Evolutionary conservation across 2,888 invertebrate genomes (phyloP).

Genomic region (Julus scandinavius): DNA sequence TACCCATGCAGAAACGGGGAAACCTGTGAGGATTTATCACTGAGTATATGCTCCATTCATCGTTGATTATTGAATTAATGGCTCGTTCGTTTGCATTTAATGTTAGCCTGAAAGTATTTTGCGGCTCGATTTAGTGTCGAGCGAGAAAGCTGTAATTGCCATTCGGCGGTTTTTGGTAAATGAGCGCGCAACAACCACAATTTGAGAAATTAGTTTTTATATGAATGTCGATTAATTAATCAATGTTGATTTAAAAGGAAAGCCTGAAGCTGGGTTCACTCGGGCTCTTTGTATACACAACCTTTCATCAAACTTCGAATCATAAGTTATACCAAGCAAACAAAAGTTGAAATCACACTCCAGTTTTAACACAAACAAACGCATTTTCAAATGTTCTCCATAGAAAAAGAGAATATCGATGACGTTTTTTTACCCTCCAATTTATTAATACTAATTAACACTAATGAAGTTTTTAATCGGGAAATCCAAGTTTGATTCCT

Average conservation of each 20-base stretch:
- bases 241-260: slow-evolving; percentile 36
- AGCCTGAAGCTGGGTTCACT: background rate
- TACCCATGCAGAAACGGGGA: background rate
- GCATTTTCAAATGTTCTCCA: too few relatives aligned
- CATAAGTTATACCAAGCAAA: background rate
- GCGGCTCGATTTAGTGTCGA: slow-evolving; percentile 45
- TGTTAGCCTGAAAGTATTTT: slow-evolving; percentile 44
- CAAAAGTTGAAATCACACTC: background rate
- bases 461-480: too few relatives aligned
- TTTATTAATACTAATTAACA: too few relatives aligned
- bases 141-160: slow-evolving; percentile 42
- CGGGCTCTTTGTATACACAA: background rate
- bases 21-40: background rate
- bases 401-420: too few relatives aligned
- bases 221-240: slow-evolving; percentile 46
- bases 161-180: slow-evolving; percentile 45
- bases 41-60: slow-evolving; percentile 43
- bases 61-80: slow-evolving; percentile 44
- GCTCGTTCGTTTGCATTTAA: slow-evolving; percentile 43
- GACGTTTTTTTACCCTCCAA: too few relatives aligned
- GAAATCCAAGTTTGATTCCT: too few relatives aligned
- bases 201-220: slow-evolving; percentile 42
- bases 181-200: slow-evolving; percentile 35
- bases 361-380: too few relatives aligned
- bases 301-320: slow-evolving; percentile 31